Evolutionary conservation across 2,888 invertebrate genomes (phyloP).

Genomic region (Dynastes grantii): DNA sequence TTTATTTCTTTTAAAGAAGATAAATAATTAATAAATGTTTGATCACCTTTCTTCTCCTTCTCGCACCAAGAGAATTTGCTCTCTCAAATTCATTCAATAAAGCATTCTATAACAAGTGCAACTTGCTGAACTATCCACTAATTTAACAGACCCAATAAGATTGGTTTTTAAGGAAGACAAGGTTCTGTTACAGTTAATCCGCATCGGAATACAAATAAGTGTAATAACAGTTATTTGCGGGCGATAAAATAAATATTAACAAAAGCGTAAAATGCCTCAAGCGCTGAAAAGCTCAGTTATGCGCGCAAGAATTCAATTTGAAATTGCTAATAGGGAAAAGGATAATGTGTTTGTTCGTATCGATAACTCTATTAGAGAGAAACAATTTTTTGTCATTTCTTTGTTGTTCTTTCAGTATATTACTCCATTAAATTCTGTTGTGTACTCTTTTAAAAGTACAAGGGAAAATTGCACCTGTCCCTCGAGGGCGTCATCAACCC

Average conservation of each 20-base stretch:
- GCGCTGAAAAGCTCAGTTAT: not conserved
- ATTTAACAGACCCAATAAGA: no score
- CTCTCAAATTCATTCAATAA: no score
- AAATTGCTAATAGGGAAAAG: conserved; percentile 11
- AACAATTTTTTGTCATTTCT: conserved; percentile 10
- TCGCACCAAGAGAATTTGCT: no score
- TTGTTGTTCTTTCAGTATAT: not conserved
- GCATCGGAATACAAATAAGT: no score
- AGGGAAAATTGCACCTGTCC: conserved; percentile 48
- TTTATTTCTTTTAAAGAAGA: no score
- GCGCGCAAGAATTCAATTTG: not conserved
- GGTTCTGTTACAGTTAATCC: no score
- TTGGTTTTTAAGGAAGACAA: no score
- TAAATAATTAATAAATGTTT: no score
- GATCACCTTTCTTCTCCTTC: no score
- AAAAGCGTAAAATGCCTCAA: conserved; percentile 30
- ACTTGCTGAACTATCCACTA: no score
- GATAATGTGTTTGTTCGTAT: not conserved
- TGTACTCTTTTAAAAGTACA: conserved; percentile 5
- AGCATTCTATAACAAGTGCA: no score
- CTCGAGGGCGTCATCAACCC: conserved; percentile 42
- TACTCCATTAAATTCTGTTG: not conserved
- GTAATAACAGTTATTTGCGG: no score
- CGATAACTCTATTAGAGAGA: conserved; percentile 18
- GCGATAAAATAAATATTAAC: not conserved